Conservation (phyloP, 2,113 vertebrate species). For the Oxyruncus cristatus region DNA sequence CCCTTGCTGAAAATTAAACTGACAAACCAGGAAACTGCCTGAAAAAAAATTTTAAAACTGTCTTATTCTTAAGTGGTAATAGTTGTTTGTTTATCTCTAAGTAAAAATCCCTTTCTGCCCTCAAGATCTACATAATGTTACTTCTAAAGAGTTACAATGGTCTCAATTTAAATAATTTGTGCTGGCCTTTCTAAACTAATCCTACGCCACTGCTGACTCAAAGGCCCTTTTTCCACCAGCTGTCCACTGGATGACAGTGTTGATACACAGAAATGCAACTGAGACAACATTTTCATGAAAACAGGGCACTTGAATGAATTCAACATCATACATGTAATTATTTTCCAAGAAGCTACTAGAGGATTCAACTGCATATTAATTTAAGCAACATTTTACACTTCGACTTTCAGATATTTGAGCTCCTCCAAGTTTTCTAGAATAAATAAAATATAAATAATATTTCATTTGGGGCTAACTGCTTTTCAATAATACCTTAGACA, state of each 20-base stretch:
- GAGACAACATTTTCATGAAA: neutral
- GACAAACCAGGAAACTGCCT: neutral
- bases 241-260: slow-evolving; percentile 67
- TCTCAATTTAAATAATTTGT: neutral
- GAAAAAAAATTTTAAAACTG: neutral
- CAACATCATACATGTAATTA: neutral
- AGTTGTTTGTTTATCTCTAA: neutral
- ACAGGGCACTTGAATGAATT: neutral
- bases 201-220: neutral
- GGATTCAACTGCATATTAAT: neutral
- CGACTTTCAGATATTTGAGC: neutral
- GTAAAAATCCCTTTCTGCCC: neutral
- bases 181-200: neutral
- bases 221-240: neutral
- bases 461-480: neutral
- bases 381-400: neutral
- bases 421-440: neutral
- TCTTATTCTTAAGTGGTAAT: neutral
- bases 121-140: neutral
- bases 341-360: neutral
- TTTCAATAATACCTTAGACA: neutral
- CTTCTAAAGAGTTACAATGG: neutral
- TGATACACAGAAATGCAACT: neutral
- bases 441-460: neutral
- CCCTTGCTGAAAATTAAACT: neutral